These are phyloP conservation scores for Drosophila prostipennis DNA, from an alignment of 2,888 invertebrate species.

Conservation along the genomic window DNA sequence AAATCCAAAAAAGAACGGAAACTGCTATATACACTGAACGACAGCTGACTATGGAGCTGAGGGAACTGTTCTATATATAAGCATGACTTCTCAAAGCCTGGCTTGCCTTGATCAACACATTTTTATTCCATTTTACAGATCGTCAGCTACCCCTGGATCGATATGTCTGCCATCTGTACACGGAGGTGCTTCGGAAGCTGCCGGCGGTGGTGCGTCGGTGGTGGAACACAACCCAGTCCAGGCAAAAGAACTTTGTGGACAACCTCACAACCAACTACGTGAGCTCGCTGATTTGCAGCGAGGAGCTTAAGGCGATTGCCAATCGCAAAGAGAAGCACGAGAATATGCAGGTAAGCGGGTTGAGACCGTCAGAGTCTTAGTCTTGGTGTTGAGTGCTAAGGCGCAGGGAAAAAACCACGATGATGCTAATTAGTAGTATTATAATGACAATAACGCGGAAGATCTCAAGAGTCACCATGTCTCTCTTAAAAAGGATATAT, in stretches of 20 bases:
- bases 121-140: conserved; percentile 49
- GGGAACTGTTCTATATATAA: background rate
- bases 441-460: conserved; percentile 59
- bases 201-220: conserved; percentile 91
- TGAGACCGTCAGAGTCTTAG: background rate
- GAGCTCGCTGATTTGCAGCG: conserved; percentile 87
- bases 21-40: background rate
- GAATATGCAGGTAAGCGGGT: conserved; percentile 86
- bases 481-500: background rate
- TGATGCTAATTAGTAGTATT: conserved; percentile 49
- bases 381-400: conserved; percentile 12
- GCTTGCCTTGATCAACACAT: conserved; percentile 13
- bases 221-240: conserved; percentile 89
- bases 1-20: conserved; percentile 18
- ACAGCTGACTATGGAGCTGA: conserved; percentile 8
- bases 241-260: conserved; percentile 88
- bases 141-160: conserved; percentile 76
- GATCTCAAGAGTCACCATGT: conserved; percentile 63
- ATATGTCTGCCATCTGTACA: conserved; percentile 88
- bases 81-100: conserved; percentile 9
- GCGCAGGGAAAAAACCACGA: conserved; percentile 51
- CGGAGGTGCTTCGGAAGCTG: conserved; percentile 87
- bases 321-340: conserved; percentile 86
- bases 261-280: conserved; percentile 88
- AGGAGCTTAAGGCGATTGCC: conserved; percentile 87